These are phyloP conservation scores for Pterocles gutturalis DNA, from an alignment of 2,113 vertebrate species.

Conservation along the genomic window DNA sequence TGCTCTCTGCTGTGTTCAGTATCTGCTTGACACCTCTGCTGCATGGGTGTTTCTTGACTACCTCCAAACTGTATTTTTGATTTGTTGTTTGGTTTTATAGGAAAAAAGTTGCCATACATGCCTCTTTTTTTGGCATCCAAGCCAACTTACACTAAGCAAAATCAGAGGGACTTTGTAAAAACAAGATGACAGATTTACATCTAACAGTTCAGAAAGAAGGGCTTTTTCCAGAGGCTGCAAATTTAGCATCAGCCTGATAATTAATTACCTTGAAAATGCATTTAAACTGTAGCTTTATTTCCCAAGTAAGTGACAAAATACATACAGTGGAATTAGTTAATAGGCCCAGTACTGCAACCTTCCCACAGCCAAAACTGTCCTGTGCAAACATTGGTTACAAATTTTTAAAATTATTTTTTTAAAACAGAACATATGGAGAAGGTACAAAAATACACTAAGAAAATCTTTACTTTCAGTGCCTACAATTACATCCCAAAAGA, in stretches of 20 bases:
- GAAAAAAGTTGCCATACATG: background rate
- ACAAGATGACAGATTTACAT: background rate
- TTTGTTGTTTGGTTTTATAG: background rate
- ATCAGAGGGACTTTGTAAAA: background rate
- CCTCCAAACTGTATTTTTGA: background rate
- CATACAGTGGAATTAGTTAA: background rate
- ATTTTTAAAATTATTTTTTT: too few relatives aligned
- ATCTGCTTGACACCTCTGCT: background rate
- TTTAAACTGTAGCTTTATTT: conserved; percentile 18
- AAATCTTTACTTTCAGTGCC: background rate
- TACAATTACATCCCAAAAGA: background rate
- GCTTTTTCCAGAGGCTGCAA: background rate
- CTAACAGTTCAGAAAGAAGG: background rate
- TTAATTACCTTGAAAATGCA: background rate
- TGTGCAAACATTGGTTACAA: background rate
- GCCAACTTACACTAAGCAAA: background rate
- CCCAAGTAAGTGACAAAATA: background rate
- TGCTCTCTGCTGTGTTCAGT: background rate
- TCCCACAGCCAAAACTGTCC: background rate
- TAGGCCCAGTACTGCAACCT: background rate
- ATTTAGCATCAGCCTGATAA: background rate
- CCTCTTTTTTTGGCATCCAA: background rate
- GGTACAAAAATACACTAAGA: background rate
- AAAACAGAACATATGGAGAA: background rate
- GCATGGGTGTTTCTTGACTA: background rate